A percentile compares a stretch with the other conserved stretches of the same genome.
Evolutionary conservation across 1,140 invertebrate species (phyloP).

Genomic region (Catajapyx aquilonaris): DNA sequence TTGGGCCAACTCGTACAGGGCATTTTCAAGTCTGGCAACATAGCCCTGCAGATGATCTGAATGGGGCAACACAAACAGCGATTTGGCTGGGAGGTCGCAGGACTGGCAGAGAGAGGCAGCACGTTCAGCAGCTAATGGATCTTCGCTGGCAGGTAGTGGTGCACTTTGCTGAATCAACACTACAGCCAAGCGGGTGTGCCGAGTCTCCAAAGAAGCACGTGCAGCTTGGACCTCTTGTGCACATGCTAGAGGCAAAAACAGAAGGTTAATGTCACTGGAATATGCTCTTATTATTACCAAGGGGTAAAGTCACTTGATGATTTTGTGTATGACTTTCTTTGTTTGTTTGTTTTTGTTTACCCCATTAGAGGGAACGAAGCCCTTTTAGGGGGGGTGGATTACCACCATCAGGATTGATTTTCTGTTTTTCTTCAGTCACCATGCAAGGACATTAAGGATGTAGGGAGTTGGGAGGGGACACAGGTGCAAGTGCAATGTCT

Average conservation of each 20-base stretch:
- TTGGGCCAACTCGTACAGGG: slow-evolving; percentile 79
- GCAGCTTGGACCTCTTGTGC: too few species aligned
- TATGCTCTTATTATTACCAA: not conserved
- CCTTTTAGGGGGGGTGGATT: too few species aligned
- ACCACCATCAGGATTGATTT: too few species aligned
- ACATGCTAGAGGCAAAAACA: too few species aligned
- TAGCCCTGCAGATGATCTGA: slow-evolving; percentile 50
- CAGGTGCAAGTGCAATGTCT: too few species aligned
- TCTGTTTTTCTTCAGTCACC: too few species aligned
- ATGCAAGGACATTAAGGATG: too few species aligned
- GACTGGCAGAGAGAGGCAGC: slow-evolving; percentile 69
- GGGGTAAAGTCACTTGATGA: not conserved
- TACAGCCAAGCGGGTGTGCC: slow-evolving; percentile 65
- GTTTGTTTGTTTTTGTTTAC: slow-evolving; percentile 2
- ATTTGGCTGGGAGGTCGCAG: slow-evolving; percentile 79
- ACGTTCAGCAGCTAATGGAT: slow-evolving; percentile 64
- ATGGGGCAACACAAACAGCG: slow-evolving; percentile 73
- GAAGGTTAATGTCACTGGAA: too few species aligned
- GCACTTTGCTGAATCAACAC: slow-evolving; percentile 67
- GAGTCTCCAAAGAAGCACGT: slow-evolving; percentile 46
- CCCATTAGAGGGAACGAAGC: too few species aligned
- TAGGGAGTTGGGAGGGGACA: too few species aligned
- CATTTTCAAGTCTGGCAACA: slow-evolving; percentile 55
- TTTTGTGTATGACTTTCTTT: slow-evolving; percentile 5
- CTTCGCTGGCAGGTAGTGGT: slow-evolving; percentile 56